These are phyloP conservation scores for Enteromius viviparus DNA, from an alignment of 2,797 vertebrate species.

Conservation along the genomic window DNA sequence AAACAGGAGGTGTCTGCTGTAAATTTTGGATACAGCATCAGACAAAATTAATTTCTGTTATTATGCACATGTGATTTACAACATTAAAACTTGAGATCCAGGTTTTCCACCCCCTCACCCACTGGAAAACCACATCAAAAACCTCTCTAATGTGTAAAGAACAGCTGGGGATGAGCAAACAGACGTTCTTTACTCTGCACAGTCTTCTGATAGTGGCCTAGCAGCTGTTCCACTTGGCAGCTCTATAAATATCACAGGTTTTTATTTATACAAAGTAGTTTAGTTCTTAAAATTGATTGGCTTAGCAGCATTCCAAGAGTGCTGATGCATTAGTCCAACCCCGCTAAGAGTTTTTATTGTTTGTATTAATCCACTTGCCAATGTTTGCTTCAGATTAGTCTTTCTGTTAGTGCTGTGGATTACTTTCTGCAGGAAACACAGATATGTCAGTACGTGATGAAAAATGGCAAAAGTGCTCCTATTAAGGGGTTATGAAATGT, in stretches of 20 bases:
- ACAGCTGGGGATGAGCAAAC: slow-evolving; percentile 34
- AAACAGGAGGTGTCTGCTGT: slow-evolving; percentile 30
- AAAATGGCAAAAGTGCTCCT: background rate
- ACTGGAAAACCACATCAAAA: slow-evolving; percentile 45
- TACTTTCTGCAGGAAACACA: background rate
- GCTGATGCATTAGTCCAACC: background rate
- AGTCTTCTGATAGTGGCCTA: background rate
- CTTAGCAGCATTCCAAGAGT: background rate
- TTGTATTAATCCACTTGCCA: background rate
- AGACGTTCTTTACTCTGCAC: background rate
- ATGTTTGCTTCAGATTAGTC: background rate
- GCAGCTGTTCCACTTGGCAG: slow-evolving; percentile 20
- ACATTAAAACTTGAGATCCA: slow-evolving; percentile 37
- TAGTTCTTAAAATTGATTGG: background rate
- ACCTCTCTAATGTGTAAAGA: slow-evolving; percentile 6
- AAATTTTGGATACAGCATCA: slow-evolving; percentile 52
- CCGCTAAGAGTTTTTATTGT: background rate
- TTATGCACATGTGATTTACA: slow-evolving; percentile 53
- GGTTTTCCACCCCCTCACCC: background rate
- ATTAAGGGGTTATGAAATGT: too few species aligned
- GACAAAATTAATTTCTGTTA: slow-evolving; percentile 52
- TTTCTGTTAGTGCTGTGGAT: background rate
- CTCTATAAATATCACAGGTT: background rate
- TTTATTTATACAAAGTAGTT: background rate
- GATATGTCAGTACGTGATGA: background rate